Conservation (phyloP, 2,888 invertebrate species). For the Rhopalosiphum nymphaeae region DNA sequence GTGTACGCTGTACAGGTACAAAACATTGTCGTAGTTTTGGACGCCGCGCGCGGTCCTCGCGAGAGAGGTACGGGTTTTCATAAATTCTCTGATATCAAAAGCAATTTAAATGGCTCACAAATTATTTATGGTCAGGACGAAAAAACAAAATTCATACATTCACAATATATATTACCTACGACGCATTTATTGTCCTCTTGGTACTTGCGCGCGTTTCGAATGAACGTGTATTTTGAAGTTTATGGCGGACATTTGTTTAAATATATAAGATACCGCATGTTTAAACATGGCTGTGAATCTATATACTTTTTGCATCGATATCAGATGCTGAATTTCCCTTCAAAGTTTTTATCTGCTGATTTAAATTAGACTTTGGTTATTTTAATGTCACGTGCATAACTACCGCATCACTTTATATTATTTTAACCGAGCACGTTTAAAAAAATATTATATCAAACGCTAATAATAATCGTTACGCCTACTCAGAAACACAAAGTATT, state of each 20-base stretch:
- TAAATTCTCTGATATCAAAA: not conserved
- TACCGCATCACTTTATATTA: not conserved
- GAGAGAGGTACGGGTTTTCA: not conserved
- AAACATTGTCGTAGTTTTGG: not conserved
- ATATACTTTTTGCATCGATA: not conserved
- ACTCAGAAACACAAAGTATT: not conserved
- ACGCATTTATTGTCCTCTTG: constrained; percentile 14
- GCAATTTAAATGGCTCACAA: constrained; percentile 4
- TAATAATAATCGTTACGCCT: not conserved
- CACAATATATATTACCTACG: not conserved
- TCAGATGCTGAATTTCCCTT: not conserved
- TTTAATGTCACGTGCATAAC: not conserved
- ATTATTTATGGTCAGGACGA: not conserved
- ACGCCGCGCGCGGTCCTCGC: not conserved
- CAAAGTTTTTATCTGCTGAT: constrained; percentile 17
- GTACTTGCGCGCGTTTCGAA: not conserved
- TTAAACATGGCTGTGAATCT: not conserved
- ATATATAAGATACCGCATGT: not conserved
- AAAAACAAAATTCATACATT: not conserved
- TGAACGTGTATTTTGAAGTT: not conserved
- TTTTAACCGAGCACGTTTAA: not conserved
- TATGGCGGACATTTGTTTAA: not conserved
- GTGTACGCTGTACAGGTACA: not conserved
- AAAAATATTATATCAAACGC: not conserved
- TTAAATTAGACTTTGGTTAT: not conserved